Evolutionary conservation across 1,140 invertebrate species (phyloP), one percentile per base, ranked within the genome.

Genomic region (Monochamus saltuarius): DNA sequence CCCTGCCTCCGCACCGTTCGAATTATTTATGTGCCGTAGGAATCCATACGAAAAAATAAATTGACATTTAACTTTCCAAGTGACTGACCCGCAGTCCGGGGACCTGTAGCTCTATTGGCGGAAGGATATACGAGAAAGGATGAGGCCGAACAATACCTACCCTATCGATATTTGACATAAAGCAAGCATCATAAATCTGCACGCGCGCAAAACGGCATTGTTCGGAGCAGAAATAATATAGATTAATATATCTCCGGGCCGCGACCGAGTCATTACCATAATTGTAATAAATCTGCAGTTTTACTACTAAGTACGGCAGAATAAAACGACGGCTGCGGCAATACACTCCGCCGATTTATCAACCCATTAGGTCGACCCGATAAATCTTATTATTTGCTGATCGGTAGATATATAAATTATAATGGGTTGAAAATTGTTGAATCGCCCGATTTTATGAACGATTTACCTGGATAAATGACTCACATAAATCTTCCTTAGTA

Each of bases 301-400:
- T 29, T 11, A 47, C 17, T 29, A 47, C 45, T n/a, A 2, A 22
- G 22, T 29, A 29, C 22, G 45, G 29, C 17, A 47, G 13, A 47
- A 29, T 29, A 29, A 29, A 29, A 29, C n/a, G 8, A 19, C 45
- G 11, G 45, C 29, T 29, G 1, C n/a, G 29, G 45, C 29, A 47
- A 47, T 16, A 19, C 29, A 47, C 17, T 47, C 19, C 16, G 8
- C 29, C 13, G 19, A 47, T 47, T 47, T 19, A 47, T 47, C 45
- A 47, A 47, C n/a, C 45, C 45, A 47, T 47, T 47, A 19, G 29
- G n/a, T 47, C 17, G 17, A 17, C 7, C 13, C 45, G 17, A 47
- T 47, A 47, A 47, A 47, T 47, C 45, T 47, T 47, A 47, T 19
- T 47, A 47, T 47, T 47, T 47, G 45, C 45, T 19, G 45, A 47